phyloP scores from a whole-genome alignment of 1,140 invertebrate genomes.

The Temnothorax curvispinosus region DNA sequence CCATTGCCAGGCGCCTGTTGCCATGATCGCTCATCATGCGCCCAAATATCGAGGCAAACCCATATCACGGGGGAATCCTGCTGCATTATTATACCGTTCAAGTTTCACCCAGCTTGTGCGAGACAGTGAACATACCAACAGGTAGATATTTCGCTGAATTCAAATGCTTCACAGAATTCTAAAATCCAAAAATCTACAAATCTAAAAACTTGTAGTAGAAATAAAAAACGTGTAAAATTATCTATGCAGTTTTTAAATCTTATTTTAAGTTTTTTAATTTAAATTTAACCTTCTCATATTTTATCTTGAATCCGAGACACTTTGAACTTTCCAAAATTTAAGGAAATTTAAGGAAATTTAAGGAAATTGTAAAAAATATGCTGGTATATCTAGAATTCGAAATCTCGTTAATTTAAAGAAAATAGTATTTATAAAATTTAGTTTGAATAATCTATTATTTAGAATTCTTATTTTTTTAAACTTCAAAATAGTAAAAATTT shows the following conservation, averaged over 20 bases:
- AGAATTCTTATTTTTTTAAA: neutral
- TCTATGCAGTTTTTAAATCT: neutral
- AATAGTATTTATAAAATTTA: neutral
- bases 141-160: neutral
- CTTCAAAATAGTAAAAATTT: neutral
- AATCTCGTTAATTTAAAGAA: neutral
- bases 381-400: neutral
- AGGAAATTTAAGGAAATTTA: neutral
- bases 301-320: neutral
- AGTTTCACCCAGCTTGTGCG: neutral
- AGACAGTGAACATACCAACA: neutral
- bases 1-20: constrained; percentile 42
- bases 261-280: neutral
- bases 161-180: neutral
- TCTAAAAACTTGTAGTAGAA: neutral
- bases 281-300: too few relatives aligned
- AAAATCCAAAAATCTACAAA: neutral
- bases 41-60: constrained; percentile 45
- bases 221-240: neutral
- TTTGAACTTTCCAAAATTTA: neutral
- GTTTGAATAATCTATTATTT: neutral
- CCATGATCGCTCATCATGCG: constrained; percentile 52
- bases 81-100: neutral
- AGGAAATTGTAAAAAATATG: neutral
- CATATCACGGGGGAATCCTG: neutral